phyloP scores from a whole-genome alignment of 2,797 vertebrate genomes.

The Gallinago nigripennis region DNA sequence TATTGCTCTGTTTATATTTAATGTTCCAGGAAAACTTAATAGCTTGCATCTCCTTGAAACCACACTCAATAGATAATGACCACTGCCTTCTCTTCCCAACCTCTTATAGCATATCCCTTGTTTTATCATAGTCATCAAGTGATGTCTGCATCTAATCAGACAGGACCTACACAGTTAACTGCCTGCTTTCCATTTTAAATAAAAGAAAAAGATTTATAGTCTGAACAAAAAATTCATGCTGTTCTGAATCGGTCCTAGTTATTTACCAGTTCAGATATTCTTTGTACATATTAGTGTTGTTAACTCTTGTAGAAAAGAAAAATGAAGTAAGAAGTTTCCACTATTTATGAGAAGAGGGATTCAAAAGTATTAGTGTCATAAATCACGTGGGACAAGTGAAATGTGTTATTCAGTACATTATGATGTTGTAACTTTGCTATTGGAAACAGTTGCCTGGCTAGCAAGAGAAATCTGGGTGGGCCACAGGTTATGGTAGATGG shows the following conservation, averaged over 20 bases:
- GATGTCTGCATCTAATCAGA: background rate
- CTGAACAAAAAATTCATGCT: background rate
- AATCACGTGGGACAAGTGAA: background rate
- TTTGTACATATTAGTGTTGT: background rate
- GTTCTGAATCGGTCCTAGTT: background rate
- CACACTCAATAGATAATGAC: background rate
- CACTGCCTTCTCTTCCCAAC: background rate
- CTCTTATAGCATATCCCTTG: background rate
- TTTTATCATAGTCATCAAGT: background rate
- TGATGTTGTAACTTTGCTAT: slow-evolving; percentile 19
- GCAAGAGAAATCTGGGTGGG: slow-evolving; percentile 3
- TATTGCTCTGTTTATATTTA: background rate
- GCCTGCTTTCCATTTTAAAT: background rate
- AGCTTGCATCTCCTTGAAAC: background rate
- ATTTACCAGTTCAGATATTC: background rate
- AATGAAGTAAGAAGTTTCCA: slow-evolving; percentile 1
- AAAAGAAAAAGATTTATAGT: background rate
- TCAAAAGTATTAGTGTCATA: slow-evolving; percentile 18
- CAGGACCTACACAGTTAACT: background rate
- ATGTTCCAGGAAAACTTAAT: background rate
- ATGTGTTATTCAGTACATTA: background rate
- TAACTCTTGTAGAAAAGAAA: slow-evolving; percentile 16
- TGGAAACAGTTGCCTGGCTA: slow-evolving; percentile 8
- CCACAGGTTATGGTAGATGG: slow-evolving; percentile 30
- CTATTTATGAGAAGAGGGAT: slow-evolving; percentile 37